Conservation (phyloP, 2,113 vertebrate genomes). For the Engraulis encrasicolus region DNA sequence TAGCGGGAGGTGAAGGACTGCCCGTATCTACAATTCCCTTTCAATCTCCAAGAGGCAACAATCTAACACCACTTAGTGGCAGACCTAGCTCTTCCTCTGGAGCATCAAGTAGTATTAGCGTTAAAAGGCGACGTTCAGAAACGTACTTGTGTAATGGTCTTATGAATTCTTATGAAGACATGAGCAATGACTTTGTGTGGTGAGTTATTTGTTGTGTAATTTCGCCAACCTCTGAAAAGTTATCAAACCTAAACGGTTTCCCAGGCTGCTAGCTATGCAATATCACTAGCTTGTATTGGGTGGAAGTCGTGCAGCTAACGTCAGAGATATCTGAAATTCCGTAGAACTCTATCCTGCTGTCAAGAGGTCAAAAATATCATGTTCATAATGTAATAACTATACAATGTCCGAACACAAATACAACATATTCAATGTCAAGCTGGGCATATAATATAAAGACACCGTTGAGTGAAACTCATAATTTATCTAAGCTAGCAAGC, state of each 20-base stretch:
- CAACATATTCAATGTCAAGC: no score
- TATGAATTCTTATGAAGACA: slow-evolving; percentile 95
- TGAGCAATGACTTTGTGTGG: slow-evolving; percentile 99
- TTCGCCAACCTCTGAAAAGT: background rate
- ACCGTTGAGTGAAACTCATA: no score
- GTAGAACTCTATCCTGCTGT: no score
- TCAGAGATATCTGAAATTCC: no score
- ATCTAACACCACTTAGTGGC: slow-evolving; percentile 51
- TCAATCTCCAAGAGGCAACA: background rate
- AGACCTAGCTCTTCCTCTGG: slow-evolving; percentile 62
- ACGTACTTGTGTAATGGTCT: slow-evolving; percentile 89
- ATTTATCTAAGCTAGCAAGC: no score
- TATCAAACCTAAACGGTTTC: background rate
- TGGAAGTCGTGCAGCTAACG: no score
- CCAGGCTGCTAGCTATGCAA: background rate
- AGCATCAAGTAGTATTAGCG: slow-evolving; percentile 71
- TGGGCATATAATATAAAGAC: no score
- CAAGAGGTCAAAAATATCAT: no score
- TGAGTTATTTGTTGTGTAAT: slow-evolving; percentile 66
- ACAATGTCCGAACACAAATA: no score
- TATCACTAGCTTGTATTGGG: no score
- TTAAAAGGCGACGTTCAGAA: slow-evolving; percentile 77
- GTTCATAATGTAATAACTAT: no score
- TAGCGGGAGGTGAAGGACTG: slow-evolving; percentile 60
- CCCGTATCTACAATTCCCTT: slow-evolving; percentile 52